Evolutionary conservation across 2,888 invertebrate genomes (phyloP).

Genomic region (Lomographa bimaculata): DNA sequence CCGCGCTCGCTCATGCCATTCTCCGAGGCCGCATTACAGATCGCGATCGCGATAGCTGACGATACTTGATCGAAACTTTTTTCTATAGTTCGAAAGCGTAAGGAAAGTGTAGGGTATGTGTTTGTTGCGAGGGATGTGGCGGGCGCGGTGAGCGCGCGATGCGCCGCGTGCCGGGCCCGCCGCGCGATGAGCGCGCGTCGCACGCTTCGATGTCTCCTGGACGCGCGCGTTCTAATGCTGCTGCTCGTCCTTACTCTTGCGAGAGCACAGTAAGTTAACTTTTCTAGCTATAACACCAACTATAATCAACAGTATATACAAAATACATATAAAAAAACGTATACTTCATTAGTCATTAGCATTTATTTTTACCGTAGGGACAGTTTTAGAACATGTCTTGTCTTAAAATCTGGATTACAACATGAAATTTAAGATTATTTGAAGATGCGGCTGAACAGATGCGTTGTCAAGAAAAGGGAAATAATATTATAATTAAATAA

Average conservation of each 20-base stretch:
- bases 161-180: conserved; percentile 55
- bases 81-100: conserved; percentile 11
- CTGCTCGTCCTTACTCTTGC: conserved; percentile 50
- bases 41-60: conserved; percentile 49
- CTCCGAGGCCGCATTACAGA: conserved; percentile 36
- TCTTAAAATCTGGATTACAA: no score
- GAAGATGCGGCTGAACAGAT: no score
- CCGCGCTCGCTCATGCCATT: conserved; percentile 62
- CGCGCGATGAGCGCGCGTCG: conserved; percentile 76
- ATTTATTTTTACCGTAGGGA: no score
- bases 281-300: no score
- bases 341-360: no score
- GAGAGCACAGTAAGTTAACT: conserved; percentile 68
- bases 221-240: conserved; percentile 50
- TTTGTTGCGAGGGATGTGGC: conserved; percentile 29
- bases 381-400: no score
- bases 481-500: no score
- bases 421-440: no score
- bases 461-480: no score
- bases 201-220: conserved; percentile 51
- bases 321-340: no score
- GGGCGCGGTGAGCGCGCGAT: conserved; percentile 65
- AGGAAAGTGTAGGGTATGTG: conserved; percentile 26
- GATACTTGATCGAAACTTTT: conserved; percentile 9
- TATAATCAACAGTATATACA: no score